Evolutionary conservation across 2,888 invertebrate species (phyloP), one percentile per base, ranked within the genome.

Genomic region (Arctia plantaginis): DNA sequence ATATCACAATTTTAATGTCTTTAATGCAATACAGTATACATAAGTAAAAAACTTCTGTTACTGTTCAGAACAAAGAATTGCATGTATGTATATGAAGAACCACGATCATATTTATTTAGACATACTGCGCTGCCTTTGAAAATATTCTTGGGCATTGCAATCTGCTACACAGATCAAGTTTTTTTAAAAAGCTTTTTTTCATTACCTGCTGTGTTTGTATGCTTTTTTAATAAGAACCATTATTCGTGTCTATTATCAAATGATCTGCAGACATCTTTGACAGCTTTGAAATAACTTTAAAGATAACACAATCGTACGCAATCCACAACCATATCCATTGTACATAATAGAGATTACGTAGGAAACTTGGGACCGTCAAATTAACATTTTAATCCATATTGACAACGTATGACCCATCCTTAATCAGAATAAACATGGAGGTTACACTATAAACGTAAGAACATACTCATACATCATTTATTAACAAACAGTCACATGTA

Each of bases 301-400:
- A 51, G 6, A 23, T 51, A 23, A 51, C 51, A 51, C 8, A 23
- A 51, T 23, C 47, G 20, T 18, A 18, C 18, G 18, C 47, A 47
- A 51, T 51, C 39, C 12, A 39, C 39, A 39, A 39, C 39, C 39
- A 10, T 39, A 47, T 47, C 3, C 20, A 47, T 44, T 3, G 44
- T 0, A 44, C 3, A 44, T 44, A 44, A 13, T 3, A 15, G 44
- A 2, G 3, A 13, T 13, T 13, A 51, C 23, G 51, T 51, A 51
- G 10, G 23, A 23, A 51, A 1, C 12, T 55, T 55, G 55, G 10
- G 10, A 51, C n/a, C n/a, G n/a, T 55, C 3, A 55, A 55, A 55
- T 55, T 55, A 55, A n/a, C n/a, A 55, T 55, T 55, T n/a, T n/a
- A 55, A n/a, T 55, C 55, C 55, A 55, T n/a, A n/a, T 55, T 55